A percentile compares a stretch with the other conserved stretches of the same genome.
These are phyloP conservation scores for Centropus unirufus DNA, from an alignment of 2,113 vertebrate species.

Conservation along the genomic window DNA sequence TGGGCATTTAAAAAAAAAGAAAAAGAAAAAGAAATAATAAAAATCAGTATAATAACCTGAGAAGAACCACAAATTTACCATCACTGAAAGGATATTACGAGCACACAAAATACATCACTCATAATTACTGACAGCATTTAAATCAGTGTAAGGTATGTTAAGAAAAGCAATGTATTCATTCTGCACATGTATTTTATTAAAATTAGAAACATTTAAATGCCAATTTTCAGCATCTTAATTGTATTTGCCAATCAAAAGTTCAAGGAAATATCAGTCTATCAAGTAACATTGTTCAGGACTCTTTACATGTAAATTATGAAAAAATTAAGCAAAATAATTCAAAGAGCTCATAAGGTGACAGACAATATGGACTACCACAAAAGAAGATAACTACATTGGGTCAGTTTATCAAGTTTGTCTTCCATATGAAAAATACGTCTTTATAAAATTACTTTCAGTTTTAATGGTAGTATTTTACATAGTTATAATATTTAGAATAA, in stretches of 20 bases:
- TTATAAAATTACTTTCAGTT: neutral
- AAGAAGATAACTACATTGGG: neutral
- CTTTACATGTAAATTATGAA: neutral
- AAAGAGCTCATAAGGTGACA: neutral
- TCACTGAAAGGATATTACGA: neutral
- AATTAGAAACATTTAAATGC: neutral
- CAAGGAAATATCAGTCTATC: neutral
- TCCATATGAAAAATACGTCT: neutral
- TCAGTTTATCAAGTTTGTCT: neutral
- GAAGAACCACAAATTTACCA: neutral
- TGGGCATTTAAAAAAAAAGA: neutral
- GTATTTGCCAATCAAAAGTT: neutral
- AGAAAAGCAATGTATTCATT: neutral
- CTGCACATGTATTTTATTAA: neutral
- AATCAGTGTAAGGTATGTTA: neutral
- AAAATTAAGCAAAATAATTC: neutral
- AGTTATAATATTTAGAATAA: neutral
- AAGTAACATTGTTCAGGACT: neutral
- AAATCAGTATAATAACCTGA: neutral
- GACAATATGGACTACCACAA: neutral
- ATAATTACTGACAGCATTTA: neutral
- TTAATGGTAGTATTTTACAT: neutral
- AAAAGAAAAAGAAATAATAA: neutral
- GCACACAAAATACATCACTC: neutral
- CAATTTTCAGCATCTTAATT: neutral